phyloP scores from a whole-genome alignment of 2,113 vertebrate species.

The Centrocercus urophasianus region DNA sequence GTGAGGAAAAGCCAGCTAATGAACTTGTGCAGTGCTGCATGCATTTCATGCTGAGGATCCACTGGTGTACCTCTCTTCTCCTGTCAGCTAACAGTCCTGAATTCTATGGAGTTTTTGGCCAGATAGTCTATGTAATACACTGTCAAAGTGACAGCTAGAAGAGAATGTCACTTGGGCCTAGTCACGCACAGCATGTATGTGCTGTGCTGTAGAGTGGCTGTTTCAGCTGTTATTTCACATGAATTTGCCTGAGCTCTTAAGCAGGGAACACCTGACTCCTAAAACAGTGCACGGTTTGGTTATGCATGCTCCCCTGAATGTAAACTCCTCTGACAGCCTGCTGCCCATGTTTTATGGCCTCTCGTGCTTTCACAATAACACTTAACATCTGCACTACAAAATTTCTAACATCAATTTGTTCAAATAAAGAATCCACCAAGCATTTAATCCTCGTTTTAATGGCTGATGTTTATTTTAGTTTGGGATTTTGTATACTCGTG shows the following conservation, averaged over 20 bases:
- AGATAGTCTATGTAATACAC: neutral
- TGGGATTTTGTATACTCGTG: constrained; percentile 33
- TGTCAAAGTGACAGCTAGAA: neutral
- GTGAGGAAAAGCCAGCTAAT: neutral
- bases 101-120: neutral
- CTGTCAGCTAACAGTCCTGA: neutral
- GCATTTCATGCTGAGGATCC: neutral
- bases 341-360: constrained; percentile 54
- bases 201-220: constrained; percentile 1
- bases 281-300: constrained; percentile 19
- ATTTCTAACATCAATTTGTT: constrained; percentile 55
- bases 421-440: constrained; percentile 51
- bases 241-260: constrained; percentile 44
- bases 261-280: constrained; percentile 60
- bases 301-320: constrained; percentile 2
- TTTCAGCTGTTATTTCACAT: constrained; percentile 54
- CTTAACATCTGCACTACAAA: constrained; percentile 63
- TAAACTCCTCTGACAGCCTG: constrained; percentile 59
- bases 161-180: neutral
- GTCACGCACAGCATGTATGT: neutral
- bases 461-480: constrained; percentile 71
- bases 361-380: constrained; percentile 53
- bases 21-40: neutral
- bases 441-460: constrained; percentile 64
- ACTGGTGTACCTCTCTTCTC: neutral